Base-by-base conservation (phyloP, 2,113 vertebrate genomes). In the Triplophysa siluroides region DNA sequence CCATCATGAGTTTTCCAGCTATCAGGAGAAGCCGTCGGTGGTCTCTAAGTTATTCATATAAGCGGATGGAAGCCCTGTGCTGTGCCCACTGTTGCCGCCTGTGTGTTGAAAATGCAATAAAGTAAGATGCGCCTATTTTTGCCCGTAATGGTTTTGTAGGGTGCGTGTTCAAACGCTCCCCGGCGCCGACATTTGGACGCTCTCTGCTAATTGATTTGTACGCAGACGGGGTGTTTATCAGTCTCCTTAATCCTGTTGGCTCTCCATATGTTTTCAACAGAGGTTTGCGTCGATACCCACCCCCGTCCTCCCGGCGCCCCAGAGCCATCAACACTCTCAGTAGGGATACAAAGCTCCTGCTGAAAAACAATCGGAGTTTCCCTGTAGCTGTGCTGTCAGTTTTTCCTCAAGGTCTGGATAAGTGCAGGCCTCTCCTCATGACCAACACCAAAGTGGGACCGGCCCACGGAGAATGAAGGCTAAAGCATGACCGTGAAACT, bases 131-230 rank as follows among this genome's bases (percentile, higher is more conserved):
- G 41, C 23, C 69, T 75, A 61, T 78, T 60, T 78, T 69, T 84
- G 66, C 8, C 29, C 54, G 23, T 61, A 76, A 77, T 63, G 73
- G 23, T 29, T 66, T 76, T 79, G 50, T 76, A 8, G 23, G 41
- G 43, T 52, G 19, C 66, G 26, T 29, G 41, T 63, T 62, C 24
- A 7, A 61, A 63, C 9, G 38, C 38, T 47, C 58, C 21, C 38
- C 58, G 43, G 61, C 47, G 43, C 76, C 63, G 63, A 56, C 76
- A 45, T 73, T 78, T 79, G 62, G 64, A 62, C 16, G 16, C 76
- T 29, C 62, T 66, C 56, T 47, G 8, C 70, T 83, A 83, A 86
- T 85, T 88, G 85, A 84, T 84, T 86, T 85, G 83, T 85, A 76
- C 82, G 81, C 82, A 76, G 76, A 80, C 76, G 69, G 71, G 76